Evolutionary conservation across 2,113 vertebrate genomes (phyloP).

Genomic region (Todiramphus saurophagus): DNA sequence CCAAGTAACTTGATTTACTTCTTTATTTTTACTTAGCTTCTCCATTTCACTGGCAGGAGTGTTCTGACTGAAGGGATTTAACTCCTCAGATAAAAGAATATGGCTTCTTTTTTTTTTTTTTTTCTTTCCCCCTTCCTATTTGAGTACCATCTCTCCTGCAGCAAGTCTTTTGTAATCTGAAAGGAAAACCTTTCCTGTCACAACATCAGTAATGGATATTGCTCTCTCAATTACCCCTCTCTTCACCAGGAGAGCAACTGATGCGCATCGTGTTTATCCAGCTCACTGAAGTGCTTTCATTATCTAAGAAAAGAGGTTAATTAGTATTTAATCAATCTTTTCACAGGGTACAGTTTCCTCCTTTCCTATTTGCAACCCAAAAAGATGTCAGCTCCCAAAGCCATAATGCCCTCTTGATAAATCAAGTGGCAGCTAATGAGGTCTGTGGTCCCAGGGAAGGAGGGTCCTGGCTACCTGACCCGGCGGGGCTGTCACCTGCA

Average conservation of each 20-base stretch:
- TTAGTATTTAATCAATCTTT: conserved; percentile 74
- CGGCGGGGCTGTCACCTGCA: conserved; percentile 58
- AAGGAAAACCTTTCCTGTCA: conserved; percentile 58
- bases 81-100: conserved; percentile 12
- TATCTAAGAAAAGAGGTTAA: conserved; percentile 68
- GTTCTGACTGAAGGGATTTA: background rate
- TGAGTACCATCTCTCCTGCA: conserved; percentile 29
- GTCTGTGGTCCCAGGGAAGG: conserved; percentile 32
- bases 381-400: conserved; percentile 62
- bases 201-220: conserved; percentile 55
- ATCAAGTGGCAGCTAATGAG: conserved; percentile 74
- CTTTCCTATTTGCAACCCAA: conserved; percentile 61
- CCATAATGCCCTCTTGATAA: conserved; percentile 66
- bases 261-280: conserved; percentile 67
- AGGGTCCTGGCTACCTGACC: conserved; percentile 70
- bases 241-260: conserved; percentile 60
- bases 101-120: background rate
- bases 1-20: background rate
- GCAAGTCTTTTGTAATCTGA: conserved; percentile 38
- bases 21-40: background rate
- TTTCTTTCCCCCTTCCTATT: background rate
- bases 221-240: conserved; percentile 57
- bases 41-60: background rate
- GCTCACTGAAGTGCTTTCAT: conserved; percentile 60
- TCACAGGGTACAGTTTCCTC: conserved; percentile 68